Percentiles rank a stretch among this genome's conserved stretches.
Evolutionary conservation across 2,888 invertebrate species (phyloP).

Genomic region (Polyploca ridens): DNA sequence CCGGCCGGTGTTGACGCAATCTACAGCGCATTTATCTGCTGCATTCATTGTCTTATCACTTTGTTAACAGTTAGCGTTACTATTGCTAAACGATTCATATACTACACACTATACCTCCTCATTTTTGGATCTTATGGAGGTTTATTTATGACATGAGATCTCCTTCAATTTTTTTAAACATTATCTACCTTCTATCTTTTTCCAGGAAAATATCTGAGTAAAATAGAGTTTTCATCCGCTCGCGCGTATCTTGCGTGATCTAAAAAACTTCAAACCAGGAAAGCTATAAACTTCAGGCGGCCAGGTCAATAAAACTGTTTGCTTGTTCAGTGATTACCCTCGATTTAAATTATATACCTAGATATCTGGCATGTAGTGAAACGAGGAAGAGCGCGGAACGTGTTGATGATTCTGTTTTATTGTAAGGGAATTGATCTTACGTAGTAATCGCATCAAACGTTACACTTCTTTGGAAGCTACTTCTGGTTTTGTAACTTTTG

Average conservation of each 20-base stretch:
- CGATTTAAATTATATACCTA: background rate
- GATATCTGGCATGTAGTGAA: background rate
- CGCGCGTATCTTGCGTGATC: constrained; percentile 20
- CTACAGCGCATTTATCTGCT: constrained; percentile 34
- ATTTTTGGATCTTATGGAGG: background rate
- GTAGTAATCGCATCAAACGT: background rate
- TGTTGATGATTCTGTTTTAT: background rate
- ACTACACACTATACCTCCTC: background rate
- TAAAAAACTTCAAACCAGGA: constrained; percentile 32
- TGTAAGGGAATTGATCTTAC: background rate
- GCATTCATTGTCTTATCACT: constrained; percentile 11
- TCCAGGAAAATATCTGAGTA: constrained; percentile 26
- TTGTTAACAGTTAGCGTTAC: constrained; percentile 1
- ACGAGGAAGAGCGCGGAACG: background rate
- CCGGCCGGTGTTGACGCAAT: constrained; percentile 65
- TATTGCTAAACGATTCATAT: background rate
- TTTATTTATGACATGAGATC: too few species aligned
- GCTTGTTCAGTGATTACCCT: constrained; percentile 28
- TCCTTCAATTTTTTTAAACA: too few species aligned
- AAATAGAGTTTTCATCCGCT: constrained; percentile 17
- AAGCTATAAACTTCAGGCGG: constrained; percentile 34
- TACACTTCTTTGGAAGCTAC: background rate
- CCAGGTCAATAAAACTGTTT: constrained; percentile 35
- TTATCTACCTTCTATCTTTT: background rate
- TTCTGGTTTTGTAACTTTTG: background rate